Evolutionary conservation across 2,888 invertebrate genomes (phyloP).

Genomic region (Cheilosia variabilis): DNA sequence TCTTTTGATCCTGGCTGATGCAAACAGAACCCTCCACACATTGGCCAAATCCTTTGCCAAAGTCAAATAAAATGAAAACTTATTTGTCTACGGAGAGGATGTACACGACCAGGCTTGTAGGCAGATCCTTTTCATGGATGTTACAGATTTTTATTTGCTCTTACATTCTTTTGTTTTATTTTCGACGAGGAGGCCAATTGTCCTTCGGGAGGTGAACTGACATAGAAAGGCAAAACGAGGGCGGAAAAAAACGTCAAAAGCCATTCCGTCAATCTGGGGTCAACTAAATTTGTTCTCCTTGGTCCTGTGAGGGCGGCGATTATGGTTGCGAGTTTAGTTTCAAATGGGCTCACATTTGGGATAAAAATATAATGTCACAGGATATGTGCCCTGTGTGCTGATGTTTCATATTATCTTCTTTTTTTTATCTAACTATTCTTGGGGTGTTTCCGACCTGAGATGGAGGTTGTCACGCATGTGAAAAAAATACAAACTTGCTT

Average conservation of each 20-base stretch:
- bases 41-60: constrained; percentile 70
- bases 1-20: constrained; percentile 63
- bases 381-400: constrained; percentile 47
- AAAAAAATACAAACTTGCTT: too few species aligned
- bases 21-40: constrained; percentile 67
- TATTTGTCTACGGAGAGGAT: constrained; percentile 65
- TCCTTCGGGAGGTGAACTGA: constrained; percentile 37
- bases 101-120: constrained; percentile 57
- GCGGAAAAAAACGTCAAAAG: constrained; percentile 39
- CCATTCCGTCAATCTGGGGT: constrained; percentile 72
- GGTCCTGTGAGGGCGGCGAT: constrained; percentile 36
- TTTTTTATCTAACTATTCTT: not conserved
- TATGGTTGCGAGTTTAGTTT: constrained; percentile 37
- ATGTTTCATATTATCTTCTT: constrained; percentile 21
- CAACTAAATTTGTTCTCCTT: constrained; percentile 67
- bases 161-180: constrained; percentile 77
- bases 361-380: constrained; percentile 69
- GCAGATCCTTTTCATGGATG: constrained; percentile 73
- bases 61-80: constrained; percentile 75
- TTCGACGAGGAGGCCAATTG: constrained; percentile 57
- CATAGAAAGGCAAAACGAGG: constrained; percentile 1
- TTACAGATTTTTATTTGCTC: constrained; percentile 76
- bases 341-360: constrained; percentile 58
- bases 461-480: too few species aligned
- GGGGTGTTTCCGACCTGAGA: not conserved